These are phyloP conservation scores for Alloplasta piceator DNA, from an alignment of 2,888 invertebrate species.

Conservation along the genomic window DNA sequence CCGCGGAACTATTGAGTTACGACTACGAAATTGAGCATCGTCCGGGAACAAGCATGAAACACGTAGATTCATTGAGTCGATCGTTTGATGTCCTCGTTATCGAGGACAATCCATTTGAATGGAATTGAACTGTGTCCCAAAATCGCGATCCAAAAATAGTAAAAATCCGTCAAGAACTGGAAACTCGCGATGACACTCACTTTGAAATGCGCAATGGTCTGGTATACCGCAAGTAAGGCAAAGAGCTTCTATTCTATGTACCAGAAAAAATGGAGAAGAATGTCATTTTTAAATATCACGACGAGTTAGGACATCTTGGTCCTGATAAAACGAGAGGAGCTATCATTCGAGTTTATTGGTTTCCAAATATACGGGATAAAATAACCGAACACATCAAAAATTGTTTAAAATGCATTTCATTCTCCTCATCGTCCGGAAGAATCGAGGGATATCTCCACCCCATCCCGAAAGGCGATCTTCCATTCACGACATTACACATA, in stretches of 20 bases:
- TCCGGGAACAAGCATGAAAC: conserved; percentile 66
- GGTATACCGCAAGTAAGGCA: conserved; percentile 60
- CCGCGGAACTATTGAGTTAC: conserved; percentile 68
- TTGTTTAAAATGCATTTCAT: conserved; percentile 66
- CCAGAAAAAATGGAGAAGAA: conserved; percentile 54
- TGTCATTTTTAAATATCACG: conserved; percentile 62
- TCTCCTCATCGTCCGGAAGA: conserved; percentile 52
- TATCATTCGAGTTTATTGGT: conserved; percentile 59
- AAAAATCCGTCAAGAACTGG: conserved; percentile 25
- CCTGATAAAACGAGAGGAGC: conserved; percentile 54
- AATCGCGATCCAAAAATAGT: conserved; percentile 38
- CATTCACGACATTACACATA: conserved; percentile 59
- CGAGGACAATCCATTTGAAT: no score
- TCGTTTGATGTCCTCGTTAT: conserved; percentile 1
- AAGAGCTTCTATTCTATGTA: conserved; percentile 61
- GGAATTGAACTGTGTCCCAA: conserved; percentile 54
- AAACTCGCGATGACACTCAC: conserved; percentile 32
- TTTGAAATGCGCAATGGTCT: conserved; percentile 66
- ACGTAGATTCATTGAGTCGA: conserved; percentile 72
- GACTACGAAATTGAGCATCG: conserved; percentile 70
- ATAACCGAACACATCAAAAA: conserved; percentile 11
- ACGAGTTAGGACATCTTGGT: conserved; percentile 64
- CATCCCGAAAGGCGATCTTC: conserved; percentile 59
- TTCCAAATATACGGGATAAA: conserved; percentile 51
- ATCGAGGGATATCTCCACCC: conserved; percentile 55